phyloP scores from a whole-genome alignment of 2,113 vertebrate species.

The Guaruba guarouba region DNA sequence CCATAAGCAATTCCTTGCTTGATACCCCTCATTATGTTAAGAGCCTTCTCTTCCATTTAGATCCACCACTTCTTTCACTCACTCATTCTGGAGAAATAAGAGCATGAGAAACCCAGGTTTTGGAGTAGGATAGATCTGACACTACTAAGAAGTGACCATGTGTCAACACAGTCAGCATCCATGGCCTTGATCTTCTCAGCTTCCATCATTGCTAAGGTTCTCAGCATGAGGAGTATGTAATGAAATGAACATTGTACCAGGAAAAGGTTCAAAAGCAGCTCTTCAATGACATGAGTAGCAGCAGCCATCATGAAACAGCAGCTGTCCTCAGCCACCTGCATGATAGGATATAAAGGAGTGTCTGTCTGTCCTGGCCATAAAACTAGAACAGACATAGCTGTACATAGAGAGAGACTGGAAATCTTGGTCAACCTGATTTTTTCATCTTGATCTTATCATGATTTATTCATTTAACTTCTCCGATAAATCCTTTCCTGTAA shows the following conservation, averaged over 20 bases:
- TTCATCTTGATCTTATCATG: neutral
- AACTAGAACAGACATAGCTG: neutral
- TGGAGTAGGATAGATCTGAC: neutral
- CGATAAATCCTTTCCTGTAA: conserved; percentile 39
- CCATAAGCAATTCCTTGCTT: neutral
- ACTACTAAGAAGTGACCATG: neutral
- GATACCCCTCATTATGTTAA: neutral
- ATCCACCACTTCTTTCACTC: neutral
- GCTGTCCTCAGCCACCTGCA: neutral
- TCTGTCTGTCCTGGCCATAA: neutral
- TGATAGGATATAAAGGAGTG: neutral
- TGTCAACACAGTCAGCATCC: neutral
- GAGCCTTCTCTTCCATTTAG: neutral
- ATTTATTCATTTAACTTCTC: neutral
- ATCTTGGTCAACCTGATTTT: neutral
- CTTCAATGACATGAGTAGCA: neutral
- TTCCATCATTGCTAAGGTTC: neutral
- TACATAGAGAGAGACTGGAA: neutral
- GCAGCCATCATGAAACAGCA: neutral
- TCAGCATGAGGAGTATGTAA: neutral
- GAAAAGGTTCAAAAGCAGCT: neutral
- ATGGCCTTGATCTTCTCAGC: neutral
- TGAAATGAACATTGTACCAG: neutral
- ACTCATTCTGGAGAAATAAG: neutral
- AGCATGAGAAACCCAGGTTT: neutral